Percentiles rank a stretch among this genome's conserved stretches.
These are phyloP conservation scores for Heterodera schachtii DNA, from an alignment of 1,140 invertebrate genomes.

Conservation along the genomic window DNA sequence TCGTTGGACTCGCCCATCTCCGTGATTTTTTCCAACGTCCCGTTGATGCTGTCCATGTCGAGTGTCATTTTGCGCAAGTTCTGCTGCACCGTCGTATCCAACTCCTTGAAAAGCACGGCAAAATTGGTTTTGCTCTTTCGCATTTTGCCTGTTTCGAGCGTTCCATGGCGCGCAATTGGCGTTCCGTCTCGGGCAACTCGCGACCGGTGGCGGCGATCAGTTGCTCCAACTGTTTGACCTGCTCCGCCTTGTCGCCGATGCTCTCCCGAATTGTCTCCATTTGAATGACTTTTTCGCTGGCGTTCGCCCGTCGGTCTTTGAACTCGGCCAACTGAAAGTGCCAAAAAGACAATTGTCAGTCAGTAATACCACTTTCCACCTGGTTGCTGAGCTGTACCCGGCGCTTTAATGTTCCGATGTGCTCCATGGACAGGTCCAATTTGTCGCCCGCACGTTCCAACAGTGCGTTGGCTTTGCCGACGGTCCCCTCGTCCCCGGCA, in stretches of 20 bases:
- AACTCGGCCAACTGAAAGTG: conserved; percentile 18
- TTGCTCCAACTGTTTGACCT: conserved; percentile 24
- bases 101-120: neutral
- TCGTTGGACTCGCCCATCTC: conserved; percentile 16
- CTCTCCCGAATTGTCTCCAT: conserved; percentile 18
- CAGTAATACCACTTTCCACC: neutral
- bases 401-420: conserved; percentile 12
- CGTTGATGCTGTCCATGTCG: conserved; percentile 15
- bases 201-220: conserved; percentile 17
- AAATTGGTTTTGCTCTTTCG: neutral
- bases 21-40: conserved; percentile 21
- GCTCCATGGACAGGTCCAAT: conserved; percentile 1
- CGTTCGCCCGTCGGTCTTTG: conserved; percentile 19
- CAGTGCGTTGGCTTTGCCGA: conserved; percentile 14
- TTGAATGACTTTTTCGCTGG: conserved; percentile 21
- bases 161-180: conserved; percentile 14
- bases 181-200: conserved; percentile 18
- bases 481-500: conserved; percentile 6
- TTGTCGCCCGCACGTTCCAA: conserved; percentile 19
- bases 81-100: conserved; percentile 1
- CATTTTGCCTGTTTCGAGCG: neutral
- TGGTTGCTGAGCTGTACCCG: conserved; percentile 23
- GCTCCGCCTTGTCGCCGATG: conserved; percentile 8
- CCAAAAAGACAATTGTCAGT: neutral
- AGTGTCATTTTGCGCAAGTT: neutral